Evolutionary conservation across 2,888 invertebrate genomes (phyloP), one percentile per base, ranked within the genome.

Genomic region (Stenichneumon culpator): DNA sequence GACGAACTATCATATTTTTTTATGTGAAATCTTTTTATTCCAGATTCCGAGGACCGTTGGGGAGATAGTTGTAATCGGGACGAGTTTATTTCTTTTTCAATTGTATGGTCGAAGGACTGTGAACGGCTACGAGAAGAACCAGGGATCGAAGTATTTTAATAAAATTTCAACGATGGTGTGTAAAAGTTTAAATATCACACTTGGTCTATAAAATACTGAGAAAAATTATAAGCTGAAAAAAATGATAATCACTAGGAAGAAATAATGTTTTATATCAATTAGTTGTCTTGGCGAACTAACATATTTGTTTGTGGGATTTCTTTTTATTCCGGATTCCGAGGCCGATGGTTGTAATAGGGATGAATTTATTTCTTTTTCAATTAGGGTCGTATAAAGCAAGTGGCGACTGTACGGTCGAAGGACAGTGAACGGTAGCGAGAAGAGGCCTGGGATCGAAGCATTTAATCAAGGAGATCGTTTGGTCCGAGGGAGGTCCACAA

Each of bases 401-500:
- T 36, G 22, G n/a, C 50, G 32, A 28, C 14, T 14, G 44, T 14
- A 36, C 36, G 39, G 67, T 19, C 74, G 74, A 52, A 50, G 47
- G 36, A 52, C 14, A 28, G 50, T 19, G 44, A 50, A 70, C 68
- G 14, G 19, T n/a, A 39, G 50, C 28, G 47, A 63, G 63, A 44
- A 65, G n/a, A 65, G 65, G 16, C 22, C 70, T 72, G 52, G 79
- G 32, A 11, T 50, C 25, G 39, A 22, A 50, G 79, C 70, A 79
- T 79, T 79, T 79, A 79, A 79, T 79, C 79, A 79, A 28, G 79
- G 63, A 54, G 32, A 67, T 79, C 72, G 63, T 57, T 70, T 32
- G 54, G 79, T 60, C 16, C 78, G 79, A 84, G 82, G 80, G 83
- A 82, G 77, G 82, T 86, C 77, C 57, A 85, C 83, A 84, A 86